These are phyloP conservation scores for Aphidius ervi DNA, from an alignment of 1,140 invertebrate genomes.

Conservation along the genomic window DNA sequence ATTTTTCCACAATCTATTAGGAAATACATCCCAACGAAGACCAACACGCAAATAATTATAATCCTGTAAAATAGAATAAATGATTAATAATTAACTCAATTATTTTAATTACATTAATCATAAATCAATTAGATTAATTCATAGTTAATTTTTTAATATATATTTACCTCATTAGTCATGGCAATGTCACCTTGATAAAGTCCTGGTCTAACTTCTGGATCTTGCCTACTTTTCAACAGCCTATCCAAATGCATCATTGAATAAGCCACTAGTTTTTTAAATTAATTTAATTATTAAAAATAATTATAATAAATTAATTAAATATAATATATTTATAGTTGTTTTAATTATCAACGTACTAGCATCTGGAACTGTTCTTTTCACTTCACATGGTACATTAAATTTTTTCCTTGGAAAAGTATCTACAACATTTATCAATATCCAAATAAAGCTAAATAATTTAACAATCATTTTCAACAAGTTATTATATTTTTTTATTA, in stretches of 20 bases:
- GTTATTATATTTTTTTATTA: background rate
- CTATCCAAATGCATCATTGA: background rate
- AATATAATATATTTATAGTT: background rate
- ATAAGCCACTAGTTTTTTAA: background rate
- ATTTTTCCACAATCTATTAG: slow-evolving; percentile 61
- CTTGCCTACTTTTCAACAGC: slow-evolving; percentile 35
- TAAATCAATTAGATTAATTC: background rate
- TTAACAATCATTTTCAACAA: background rate
- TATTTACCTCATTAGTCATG: slow-evolving; percentile 50
- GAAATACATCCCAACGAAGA: slow-evolving; percentile 63
- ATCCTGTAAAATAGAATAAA: slow-evolving; percentile 27
- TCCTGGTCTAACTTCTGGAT: slow-evolving; percentile 65
- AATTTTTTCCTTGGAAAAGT: slow-evolving; percentile 12
- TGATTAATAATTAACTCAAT: too few species aligned
- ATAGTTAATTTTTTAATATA: background rate
- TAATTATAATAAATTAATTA: background rate
- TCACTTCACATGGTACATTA: slow-evolving; percentile 42
- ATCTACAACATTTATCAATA: background rate
- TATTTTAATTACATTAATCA: background rate
- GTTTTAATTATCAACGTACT: slow-evolving; percentile 28
- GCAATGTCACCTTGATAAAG: slow-evolving; percentile 69
- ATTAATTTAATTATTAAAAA: background rate
- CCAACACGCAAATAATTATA: slow-evolving; percentile 59
- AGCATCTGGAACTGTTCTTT: slow-evolving; percentile 46
- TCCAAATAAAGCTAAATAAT: background rate